A percentile compares a stretch with the other conserved stretches of the same genome.
Evolutionary conservation across 2,797 vertebrate genomes (phyloP).

Genomic region (Gymnoscopelus braueri): DNA sequence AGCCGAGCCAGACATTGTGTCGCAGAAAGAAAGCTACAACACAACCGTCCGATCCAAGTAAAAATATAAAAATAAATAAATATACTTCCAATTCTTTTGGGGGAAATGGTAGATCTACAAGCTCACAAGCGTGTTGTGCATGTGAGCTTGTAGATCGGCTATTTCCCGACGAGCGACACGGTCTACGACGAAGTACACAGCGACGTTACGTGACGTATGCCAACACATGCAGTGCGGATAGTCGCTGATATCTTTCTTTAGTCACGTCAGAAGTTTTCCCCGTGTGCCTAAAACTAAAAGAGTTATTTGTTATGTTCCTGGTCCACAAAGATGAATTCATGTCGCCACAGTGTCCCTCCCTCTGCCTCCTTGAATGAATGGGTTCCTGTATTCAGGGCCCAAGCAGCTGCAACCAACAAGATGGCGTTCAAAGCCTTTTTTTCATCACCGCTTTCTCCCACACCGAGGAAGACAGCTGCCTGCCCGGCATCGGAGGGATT

Average conservation of each 20-base stretch:
- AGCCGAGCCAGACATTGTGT: slow-evolving; percentile 43
- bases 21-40: slow-evolving; percentile 45
- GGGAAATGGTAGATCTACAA: too few species aligned
- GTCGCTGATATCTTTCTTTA: slow-evolving; percentile 1
- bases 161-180: too few species aligned
- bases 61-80: too few species aligned
- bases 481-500: slow-evolving; percentile 66
- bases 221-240: background rate
- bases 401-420: slow-evolving; percentile 94
- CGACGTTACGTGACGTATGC: background rate
- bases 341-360: slow-evolving; percentile 62
- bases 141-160: too few species aligned
- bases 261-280: slow-evolving; percentile 12
- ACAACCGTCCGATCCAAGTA: too few species aligned
- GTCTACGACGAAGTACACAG: too few species aligned
- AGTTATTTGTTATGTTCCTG: slow-evolving; percentile 57
- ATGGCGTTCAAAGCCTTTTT: slow-evolving; percentile 92
- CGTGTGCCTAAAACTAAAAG: slow-evolving; percentile 32
- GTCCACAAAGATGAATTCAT: slow-evolving; percentile 72
- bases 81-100: too few species aligned
- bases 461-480: slow-evolving; percentile 70
- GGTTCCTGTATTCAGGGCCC: slow-evolving; percentile 90
- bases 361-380: slow-evolving; percentile 86
- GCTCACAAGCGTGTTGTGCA: too few species aligned
- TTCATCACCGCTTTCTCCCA: slow-evolving; percentile 73